Evolutionary conservation across 2,797 vertebrate genomes (phyloP), one percentile per base, ranked within the genome.

Genomic region (Sebastolobus alascanus): DNA sequence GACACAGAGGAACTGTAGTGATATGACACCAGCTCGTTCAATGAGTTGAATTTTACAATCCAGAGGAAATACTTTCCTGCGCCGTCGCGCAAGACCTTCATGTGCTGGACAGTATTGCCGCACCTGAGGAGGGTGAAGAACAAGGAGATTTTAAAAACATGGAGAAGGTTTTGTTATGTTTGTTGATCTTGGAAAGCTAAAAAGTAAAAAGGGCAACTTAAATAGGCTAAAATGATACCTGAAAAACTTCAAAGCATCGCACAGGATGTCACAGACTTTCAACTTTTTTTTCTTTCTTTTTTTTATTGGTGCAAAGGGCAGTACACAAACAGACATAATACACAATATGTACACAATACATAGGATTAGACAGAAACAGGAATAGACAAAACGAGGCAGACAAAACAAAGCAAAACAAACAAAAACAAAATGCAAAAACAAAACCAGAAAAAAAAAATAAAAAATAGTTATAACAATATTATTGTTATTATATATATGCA

Each of bases 31-130:
- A 97, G 95, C 92, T 97, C 95, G 79, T 98, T 97, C 88, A 98
- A 93, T 65, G 97, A 97, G 91, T 96, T 97, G 92, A 98, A 98
- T 90, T 97, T 97, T 80, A 97, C 96, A 90, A 98, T 96, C 97
- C 97, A 97, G 79, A 97, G 96, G 92, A 98, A 97, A 75, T 97
- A 97, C 83, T 96, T 97, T 40, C 97, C 97, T 33, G 96, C 95
- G 2, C 97, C 96, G 4, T 98, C 97, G 63, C 96, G 95, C 84
- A 97, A 94, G 92, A 97, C 96, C 84, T 97, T 98, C 90, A 97
- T 96, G 91, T 97, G 97, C 93, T 97, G 97, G 40, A 97, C 97
- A n/a, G 96, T 96, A 52, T 96, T 97, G 60, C 95, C 96, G 76
- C 96, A 97, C 93, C 97, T 97, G 90, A 13, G 50, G 73, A 43